Evolutionary conservation across 2,888 invertebrate species (phyloP).

Genomic region (Cephus pulcher): DNA sequence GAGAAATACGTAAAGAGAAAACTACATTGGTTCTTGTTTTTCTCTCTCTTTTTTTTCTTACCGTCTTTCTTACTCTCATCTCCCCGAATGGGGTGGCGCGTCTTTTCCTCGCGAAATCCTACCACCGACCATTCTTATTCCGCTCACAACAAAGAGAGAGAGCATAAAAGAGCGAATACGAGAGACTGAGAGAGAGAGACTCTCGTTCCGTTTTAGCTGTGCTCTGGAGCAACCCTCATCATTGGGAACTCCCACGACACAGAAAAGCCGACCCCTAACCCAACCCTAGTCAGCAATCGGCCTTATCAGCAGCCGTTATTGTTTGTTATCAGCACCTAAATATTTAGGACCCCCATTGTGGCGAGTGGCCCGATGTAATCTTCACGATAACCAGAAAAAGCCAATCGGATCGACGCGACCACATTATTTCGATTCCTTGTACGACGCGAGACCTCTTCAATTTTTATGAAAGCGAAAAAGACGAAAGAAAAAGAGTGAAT

Average conservation of each 20-base stretch:
- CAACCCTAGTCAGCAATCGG: conserved; percentile 27
- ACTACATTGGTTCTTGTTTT: conserved; percentile 16
- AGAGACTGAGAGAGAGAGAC: background rate
- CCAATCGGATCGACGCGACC: conserved; percentile 7
- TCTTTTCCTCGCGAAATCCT: background rate
- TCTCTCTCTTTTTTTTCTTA: conserved; percentile 13
- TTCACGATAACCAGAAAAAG: conserved; percentile 25
- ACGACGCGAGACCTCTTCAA: background rate
- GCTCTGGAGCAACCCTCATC: conserved; percentile 39
- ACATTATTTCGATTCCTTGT: background rate
- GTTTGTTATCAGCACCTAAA: conserved; percentile 49
- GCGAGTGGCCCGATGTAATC: conserved; percentile 28
- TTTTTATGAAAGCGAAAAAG: background rate
- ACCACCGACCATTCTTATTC: conserved; percentile 36
- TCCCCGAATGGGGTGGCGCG: background rate
- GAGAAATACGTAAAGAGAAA: background rate
- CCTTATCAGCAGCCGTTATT: conserved; percentile 49
- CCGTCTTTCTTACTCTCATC: conserved; percentile 20
- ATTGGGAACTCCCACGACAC: conserved; percentile 29
- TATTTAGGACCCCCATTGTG: conserved; percentile 38
- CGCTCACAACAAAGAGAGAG: conserved; percentile 27
- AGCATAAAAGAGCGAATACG: background rate
- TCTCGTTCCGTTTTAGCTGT: conserved; percentile 25
- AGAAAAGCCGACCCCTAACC: conserved; percentile 16
- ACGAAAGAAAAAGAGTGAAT: background rate